Conservation (phyloP, 2,888 invertebrate genomes). For the Caenorhabditis angaria region DNA sequence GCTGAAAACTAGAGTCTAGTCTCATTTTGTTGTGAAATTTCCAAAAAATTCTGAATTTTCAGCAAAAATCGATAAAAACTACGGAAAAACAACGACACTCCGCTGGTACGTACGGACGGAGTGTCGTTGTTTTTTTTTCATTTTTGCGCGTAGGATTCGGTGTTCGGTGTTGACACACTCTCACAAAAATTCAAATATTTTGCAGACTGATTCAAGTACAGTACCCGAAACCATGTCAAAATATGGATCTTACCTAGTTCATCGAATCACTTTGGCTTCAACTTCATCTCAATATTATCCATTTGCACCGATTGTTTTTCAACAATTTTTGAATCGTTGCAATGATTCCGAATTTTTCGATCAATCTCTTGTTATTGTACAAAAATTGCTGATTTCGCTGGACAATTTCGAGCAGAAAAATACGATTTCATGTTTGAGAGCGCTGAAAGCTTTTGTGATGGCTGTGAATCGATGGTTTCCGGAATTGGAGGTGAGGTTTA, state of each 20-base stretch:
- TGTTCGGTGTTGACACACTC: too few species aligned
- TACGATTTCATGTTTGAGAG: conserved; percentile 38
- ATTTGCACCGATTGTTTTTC: conserved; percentile 46
- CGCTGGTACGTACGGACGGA: too few species aligned
- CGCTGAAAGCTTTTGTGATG: conserved; percentile 40
- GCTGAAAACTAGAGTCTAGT: too few species aligned
- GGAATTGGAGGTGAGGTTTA: conserved; percentile 12
- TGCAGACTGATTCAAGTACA: not conserved
- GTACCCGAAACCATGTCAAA: conserved; percentile 1
- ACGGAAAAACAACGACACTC: too few species aligned
- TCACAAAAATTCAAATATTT: too few species aligned
- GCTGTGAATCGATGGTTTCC: conserved; percentile 48
- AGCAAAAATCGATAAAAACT: too few species aligned
- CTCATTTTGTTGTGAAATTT: too few species aligned
- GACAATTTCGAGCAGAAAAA: conserved; percentile 48
- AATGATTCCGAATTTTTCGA: conserved; percentile 38
- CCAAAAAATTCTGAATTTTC: too few species aligned
- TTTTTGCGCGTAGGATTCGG: too few species aligned
- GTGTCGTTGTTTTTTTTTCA: too few species aligned
- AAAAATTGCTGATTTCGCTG: conserved; percentile 47
- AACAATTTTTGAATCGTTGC: conserved; percentile 35
- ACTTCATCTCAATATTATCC: conserved; percentile 21
- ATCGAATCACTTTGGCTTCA: conserved; percentile 19
- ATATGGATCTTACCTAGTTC: conserved; percentile 12
- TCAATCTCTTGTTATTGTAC: conserved; percentile 27